Evolutionary conservation across 2,888 invertebrate genomes (phyloP), one percentile per base, ranked within the genome.

Genomic region (Lamproptera curius): DNA sequence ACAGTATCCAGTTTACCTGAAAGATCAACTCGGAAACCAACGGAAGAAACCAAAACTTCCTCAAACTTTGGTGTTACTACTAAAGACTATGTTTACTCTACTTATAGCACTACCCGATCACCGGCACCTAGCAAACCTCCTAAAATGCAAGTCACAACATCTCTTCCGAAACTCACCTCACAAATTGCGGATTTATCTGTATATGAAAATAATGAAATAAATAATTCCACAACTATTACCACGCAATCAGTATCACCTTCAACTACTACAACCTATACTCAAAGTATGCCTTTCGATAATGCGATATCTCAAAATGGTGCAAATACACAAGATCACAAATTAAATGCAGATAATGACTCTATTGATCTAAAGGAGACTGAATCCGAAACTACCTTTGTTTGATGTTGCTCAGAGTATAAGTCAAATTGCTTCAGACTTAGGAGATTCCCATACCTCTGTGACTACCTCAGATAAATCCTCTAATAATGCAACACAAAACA

Each of bases 321-420:
- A 8, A 39, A 51, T n/a, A 37, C 51, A 58, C 13, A 35, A 28
- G 2, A 37, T 46, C 5, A 46, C 52, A 45, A 26, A 20, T 38
- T 46, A n/a, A n/a, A n/a, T n/a, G n/a, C n/a, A n/a, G n/a, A n/a
- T n/a, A n/a, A n/a, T n/a, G n/a, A 54, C n/a, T 44, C 46, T 10
- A 53, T 51, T 5, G 54, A 59, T 38, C 49, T 52, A 3, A 69
- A 68, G 42, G 64, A 67, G 23, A 57, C 59, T 37, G 73, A 74
- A 50, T n/a, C 56, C 75, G 35, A 55, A 63, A 11, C 51, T 74
- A 38, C 78, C 75, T 9, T 51, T 84, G 23, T 85, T 88, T 61
- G 87, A 88, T 59, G 77, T 88, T 20, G 83, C 84, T 42, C 80
- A 83, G 59, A 87, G 87, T 58, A 79, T 88, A 37, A 88, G 86